Base-by-base conservation (phyloP, 2,797 vertebrate species). In the Chaunax sp. region DNA sequence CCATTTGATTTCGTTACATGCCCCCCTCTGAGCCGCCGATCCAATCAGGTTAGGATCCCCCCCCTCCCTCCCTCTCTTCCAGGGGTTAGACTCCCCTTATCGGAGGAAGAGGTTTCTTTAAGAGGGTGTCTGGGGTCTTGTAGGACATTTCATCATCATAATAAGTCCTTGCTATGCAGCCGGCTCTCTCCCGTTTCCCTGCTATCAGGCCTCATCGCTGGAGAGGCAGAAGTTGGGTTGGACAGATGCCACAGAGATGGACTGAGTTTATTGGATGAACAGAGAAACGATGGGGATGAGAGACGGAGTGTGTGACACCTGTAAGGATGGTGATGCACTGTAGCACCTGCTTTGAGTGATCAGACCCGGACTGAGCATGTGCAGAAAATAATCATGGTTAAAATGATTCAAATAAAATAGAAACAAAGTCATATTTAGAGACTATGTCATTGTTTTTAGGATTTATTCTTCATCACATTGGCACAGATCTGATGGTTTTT, bases 1-100 rank as follows among this genome's bases (percentile, higher is more conserved):
- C 91, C 91, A 89, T 95, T 96, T 97, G 94, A 96, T 97, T 97
- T 96, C 84, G 92, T 96, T 96, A 96, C 89, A 85, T 91, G 16
- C 69, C 83, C 84, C 84, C 89, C 91, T 91, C 94, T 90, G 70
- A 95, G 93, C 95, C 91, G 92, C 93, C 94, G 89, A 84, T 90
- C 90, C 96, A 96, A 98, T 97, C 96, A 87, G 92, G 94, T 96
- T 97, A 97, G 88, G 81, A 83, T 65, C 75, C 80, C 88, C 78
- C 46, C 28, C 7, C 43, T 61, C 56, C 5, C 58, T 19, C 51
- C 47, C 61, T 60, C 69, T 49, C 30, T 11, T 14, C 20, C 44
- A 3, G 64, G 92, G 92, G 88, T 94, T 94, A 84, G 89, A 92
- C 93, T 93, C 93, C 94, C 94, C 95, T 93, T 93, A 93, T 94